phyloP scores from a whole-genome alignment of 1,140 invertebrate genomes.

The Oedothorax gibbosus region DNA sequence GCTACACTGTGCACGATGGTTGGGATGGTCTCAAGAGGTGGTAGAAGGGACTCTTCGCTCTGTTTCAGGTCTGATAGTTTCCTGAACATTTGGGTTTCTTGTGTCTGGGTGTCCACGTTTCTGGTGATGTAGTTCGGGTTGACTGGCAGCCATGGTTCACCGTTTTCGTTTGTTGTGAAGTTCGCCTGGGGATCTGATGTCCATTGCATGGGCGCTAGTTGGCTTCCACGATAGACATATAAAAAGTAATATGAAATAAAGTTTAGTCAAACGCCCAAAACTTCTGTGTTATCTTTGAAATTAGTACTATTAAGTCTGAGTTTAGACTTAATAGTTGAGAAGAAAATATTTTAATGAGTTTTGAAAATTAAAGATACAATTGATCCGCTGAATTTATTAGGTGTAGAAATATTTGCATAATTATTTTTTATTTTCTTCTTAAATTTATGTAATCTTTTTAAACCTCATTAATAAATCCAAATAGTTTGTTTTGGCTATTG shows the following conservation, averaged over 20 bases:
- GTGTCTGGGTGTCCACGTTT: constrained; percentile 44
- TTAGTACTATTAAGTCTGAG: too few species aligned
- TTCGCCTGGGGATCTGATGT: constrained; percentile 49
- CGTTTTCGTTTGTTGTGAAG: constrained; percentile 34
- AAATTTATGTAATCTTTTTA: too few species aligned
- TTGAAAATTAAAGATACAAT: too few species aligned
- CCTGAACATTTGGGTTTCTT: constrained; percentile 5
- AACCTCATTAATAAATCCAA: too few species aligned
- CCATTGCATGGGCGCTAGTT: constrained; percentile 62
- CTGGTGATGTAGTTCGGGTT: constrained; percentile 45
- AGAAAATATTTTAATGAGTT: too few species aligned
- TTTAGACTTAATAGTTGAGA: too few species aligned
- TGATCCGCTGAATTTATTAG: too few species aligned
- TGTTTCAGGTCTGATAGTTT: constrained; percentile 19
- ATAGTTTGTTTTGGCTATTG: too few species aligned
- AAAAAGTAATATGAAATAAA: not conserved
- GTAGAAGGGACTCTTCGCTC: not conserved
- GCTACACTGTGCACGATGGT: not conserved
- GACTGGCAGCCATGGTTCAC: constrained; percentile 56
- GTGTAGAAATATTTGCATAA: too few species aligned
- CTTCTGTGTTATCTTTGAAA: too few species aligned
- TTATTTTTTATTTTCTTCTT: too few species aligned
- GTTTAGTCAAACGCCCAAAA: too few species aligned
- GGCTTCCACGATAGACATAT: constrained; percentile 55
- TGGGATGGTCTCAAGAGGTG: not conserved